Evolutionary conservation across 2,888 invertebrate genomes (phyloP), one percentile per base, ranked within the genome.

Genomic region (Oxyteleia sp.): DNA sequence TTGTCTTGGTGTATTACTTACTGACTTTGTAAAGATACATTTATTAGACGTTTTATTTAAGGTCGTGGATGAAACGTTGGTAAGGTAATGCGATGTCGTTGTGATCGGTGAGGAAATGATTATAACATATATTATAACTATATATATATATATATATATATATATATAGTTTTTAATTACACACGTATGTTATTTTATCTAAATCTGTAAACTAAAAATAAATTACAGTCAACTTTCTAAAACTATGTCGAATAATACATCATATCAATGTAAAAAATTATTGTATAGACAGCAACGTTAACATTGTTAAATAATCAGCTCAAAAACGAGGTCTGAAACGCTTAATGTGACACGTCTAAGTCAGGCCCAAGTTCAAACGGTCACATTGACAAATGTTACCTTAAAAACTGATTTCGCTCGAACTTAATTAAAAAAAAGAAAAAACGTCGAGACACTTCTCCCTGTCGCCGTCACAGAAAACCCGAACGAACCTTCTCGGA

Each of bases 391-490:
- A 26, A 38, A 18, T 26, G 55, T 75, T 23, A 26, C 20, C 43
- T 53, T 53, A 32, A 18, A 38, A 51, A 13, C 7, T 2, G 26
- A 64, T 64, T 64, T 47, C 18, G 15, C 8, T 13, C 53, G 57
- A 35, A 13, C 64, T 75, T 66, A 41, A 66, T 57, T 41, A 64
- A 18, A 68, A 18, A 8, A 15, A 5, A 10, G 43, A 61, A 18
- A 16, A 13, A 15, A 49, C 15, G 74, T 64, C 51, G 15, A 45
- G 53, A 29, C 51, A 74, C 75, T 81, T 81, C 81, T 81, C 81
- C 81, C 81, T 81, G 29, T 81, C 81, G 81, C 81, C 26, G 45
- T 74, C 53, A 68, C 38, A 11, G 23, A n/a, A 61, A 59, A 51
- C 32, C 51, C 57, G 13, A 47, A 43, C 16, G 18, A 61, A 72